Percentiles rank a stretch among this genome's conserved stretches.
These are phyloP conservation scores for Podarcis cretensis DNA, from an alignment of 2,113 vertebrate genomes.

Conservation along the genomic window DNA sequence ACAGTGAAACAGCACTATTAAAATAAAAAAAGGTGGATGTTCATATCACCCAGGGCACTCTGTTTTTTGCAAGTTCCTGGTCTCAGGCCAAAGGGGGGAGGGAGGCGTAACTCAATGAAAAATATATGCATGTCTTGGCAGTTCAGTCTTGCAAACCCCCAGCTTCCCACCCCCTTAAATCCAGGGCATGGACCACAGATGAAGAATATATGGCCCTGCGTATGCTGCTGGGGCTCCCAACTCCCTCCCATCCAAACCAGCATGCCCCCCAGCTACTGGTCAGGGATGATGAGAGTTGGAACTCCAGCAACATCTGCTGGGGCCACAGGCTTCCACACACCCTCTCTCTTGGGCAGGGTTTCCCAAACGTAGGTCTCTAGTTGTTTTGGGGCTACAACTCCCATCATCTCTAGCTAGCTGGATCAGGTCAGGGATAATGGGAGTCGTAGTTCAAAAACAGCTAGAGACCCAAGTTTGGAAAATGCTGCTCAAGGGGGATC, in stretches of 20 bases:
- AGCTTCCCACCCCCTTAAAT: background rate
- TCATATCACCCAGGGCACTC: background rate
- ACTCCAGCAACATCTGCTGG: too few species aligned
- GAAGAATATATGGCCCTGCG: background rate
- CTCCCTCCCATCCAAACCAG: too few species aligned
- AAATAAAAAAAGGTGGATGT: background rate
- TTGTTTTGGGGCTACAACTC: background rate
- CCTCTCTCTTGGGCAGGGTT: background rate
- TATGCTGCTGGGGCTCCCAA: background rate
- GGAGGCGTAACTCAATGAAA: background rate
- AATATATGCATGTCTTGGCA: background rate
- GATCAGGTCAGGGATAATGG: background rate
- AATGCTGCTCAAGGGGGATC: too few species aligned
- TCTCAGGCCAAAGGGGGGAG: background rate
- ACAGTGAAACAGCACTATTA: slow-evolving; percentile 18
- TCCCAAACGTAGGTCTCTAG: background rate
- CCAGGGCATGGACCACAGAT: background rate
- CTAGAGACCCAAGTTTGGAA: too few species aligned
- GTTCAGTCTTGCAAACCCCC: background rate
- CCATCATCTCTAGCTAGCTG: background rate
- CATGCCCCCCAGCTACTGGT: too few species aligned
- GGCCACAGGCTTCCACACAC: background rate
- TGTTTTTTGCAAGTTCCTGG: background rate
- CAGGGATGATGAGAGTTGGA: too few species aligned
- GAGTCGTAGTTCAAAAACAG: background rate